Conservation (phyloP, 2,113 vertebrate species). For the Zosterops pallidus region DNA sequence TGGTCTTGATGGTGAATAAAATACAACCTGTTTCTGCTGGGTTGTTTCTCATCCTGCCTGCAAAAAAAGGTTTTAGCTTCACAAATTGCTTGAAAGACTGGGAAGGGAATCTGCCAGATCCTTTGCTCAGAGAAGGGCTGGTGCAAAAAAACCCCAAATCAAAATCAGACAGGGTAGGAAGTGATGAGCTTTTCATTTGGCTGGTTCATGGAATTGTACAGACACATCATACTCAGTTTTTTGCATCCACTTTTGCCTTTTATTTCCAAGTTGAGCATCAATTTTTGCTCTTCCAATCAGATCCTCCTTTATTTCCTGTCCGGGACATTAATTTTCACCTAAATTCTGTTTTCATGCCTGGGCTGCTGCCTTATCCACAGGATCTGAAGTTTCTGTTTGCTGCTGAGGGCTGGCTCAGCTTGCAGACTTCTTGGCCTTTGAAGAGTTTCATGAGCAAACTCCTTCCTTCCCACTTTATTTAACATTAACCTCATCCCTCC, state of each 20-base stretch:
- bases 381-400: background rate
- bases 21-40: background rate
- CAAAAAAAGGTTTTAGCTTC: background rate
- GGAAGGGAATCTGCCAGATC: background rate
- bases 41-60: background rate
- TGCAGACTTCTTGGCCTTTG: background rate
- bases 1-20: background rate
- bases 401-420: background rate
- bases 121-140: background rate
- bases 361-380: background rate
- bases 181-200: background rate
- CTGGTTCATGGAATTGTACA: background rate
- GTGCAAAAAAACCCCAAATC: background rate
- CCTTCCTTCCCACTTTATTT: background rate
- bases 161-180: background rate
- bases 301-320: background rate
- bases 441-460: background rate
- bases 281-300: background rate
- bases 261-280: background rate
- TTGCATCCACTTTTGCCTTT: background rate
- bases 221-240: background rate
- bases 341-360: background rate
- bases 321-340: background rate
- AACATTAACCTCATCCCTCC: background rate
- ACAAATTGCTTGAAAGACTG: background rate